phyloP scores from a whole-genome alignment of 2,888 invertebrate genomes.

The Hyppa rectilinea region DNA sequence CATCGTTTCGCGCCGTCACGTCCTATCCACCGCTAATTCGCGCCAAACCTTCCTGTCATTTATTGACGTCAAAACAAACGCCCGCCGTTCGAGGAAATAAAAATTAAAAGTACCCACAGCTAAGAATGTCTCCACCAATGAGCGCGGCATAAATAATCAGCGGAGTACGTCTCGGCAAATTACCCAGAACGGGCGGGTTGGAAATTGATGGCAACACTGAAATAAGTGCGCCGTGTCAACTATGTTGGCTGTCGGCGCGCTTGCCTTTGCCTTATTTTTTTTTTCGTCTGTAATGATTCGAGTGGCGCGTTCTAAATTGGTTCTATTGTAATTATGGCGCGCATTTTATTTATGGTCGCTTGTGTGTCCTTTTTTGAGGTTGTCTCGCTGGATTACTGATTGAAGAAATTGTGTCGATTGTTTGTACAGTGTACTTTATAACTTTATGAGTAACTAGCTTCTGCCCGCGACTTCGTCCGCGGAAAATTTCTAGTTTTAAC shows the following conservation, averaged over 20 bases:
- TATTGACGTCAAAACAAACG: slow-evolving; percentile 77
- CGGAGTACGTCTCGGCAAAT: slow-evolving; percentile 85
- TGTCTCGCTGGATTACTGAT: slow-evolving; percentile 27
- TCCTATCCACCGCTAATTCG: slow-evolving; percentile 65
- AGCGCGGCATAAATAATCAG: slow-evolving; percentile 85
- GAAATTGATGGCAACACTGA: slow-evolving; percentile 79
- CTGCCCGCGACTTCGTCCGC: no score
- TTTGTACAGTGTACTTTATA: no score
- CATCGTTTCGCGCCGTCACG: slow-evolving; percentile 53
- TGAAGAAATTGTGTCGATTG: slow-evolving; percentile 6
- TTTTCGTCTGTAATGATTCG: slow-evolving; percentile 67
- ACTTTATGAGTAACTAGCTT: no score
- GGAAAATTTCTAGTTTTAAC: no score
- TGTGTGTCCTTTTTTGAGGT: slow-evolving; percentile 51
- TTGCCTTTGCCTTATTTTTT: slow-evolving; percentile 71
- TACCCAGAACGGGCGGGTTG: slow-evolving; percentile 84
- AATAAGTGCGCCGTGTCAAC: slow-evolving; percentile 81
- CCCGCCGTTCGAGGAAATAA: slow-evolving; percentile 64
- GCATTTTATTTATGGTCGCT: slow-evolving; percentile 54
- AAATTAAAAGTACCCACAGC: slow-evolving; percentile 75
- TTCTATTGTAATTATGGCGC: slow-evolving; percentile 72
- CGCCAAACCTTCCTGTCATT: slow-evolving; percentile 70
- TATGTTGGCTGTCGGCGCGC: slow-evolving; percentile 74
- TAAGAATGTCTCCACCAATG: slow-evolving; percentile 80
- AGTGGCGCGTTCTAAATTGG: slow-evolving; percentile 75